Percentiles rank a stretch among this genome's conserved stretches.
Evolutionary conservation across 1,140 invertebrate species (phyloP).

Genomic region (Aleiodes sp.): DNA sequence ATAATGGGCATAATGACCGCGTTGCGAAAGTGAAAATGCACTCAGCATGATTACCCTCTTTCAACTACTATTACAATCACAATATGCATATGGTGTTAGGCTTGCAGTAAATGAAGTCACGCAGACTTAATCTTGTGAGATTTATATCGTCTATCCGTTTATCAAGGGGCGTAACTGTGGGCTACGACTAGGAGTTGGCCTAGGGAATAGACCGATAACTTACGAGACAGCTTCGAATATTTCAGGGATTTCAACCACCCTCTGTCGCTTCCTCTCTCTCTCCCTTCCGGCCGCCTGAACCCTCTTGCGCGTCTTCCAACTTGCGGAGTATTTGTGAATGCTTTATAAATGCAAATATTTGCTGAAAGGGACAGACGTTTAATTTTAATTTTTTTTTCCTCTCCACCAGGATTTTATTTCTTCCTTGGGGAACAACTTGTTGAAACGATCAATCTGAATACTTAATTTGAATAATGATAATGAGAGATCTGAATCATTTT

Average conservation of each 20-base stretch:
- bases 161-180: slow-evolving; percentile 22
- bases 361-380: slow-evolving; percentile 44
- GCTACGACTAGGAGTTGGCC: not conserved
- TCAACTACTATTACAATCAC: not conserved
- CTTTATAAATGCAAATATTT: slow-evolving; percentile 61
- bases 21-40: not conserved
- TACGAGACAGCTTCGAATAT: slow-evolving; percentile 56
- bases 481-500: too few relatives aligned
- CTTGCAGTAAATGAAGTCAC: slow-evolving; percentile 26
- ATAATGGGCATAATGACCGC: slow-evolving; percentile 4
- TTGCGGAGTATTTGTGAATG: slow-evolving; percentile 33
- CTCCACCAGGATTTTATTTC: too few relatives aligned
- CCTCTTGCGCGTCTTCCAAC: not conserved
- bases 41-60: not conserved
- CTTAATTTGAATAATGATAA: not conserved
- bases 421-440: not conserved
- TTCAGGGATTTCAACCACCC: slow-evolving; percentile 37
- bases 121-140: slow-evolving; percentile 26
- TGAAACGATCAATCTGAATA: not conserved
- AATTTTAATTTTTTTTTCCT: slow-evolving; percentile 3
- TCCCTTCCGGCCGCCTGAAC: not conserved
- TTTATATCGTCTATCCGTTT: slow-evolving; percentile 21
- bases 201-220: slow-evolving; percentile 22
- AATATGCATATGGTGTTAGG: not conserved
- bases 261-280: slow-evolving; percentile 7